Evolutionary conservation across 2,113 vertebrate species (phyloP), one percentile per base, ranked within the genome.

Genomic region (Galbula dea): DNA sequence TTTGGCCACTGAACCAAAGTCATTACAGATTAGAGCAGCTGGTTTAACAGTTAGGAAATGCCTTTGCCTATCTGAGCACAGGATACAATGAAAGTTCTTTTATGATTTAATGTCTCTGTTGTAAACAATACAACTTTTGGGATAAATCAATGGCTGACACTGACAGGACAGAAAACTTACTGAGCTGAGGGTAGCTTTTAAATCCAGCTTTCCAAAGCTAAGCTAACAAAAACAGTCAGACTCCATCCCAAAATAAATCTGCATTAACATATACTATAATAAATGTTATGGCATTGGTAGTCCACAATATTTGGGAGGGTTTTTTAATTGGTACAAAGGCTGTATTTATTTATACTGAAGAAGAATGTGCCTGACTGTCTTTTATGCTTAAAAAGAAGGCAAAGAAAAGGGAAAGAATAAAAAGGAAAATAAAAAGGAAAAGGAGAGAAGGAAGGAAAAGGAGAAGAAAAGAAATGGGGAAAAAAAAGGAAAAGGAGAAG

Each of bases 1-100:
- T 93, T 96, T 94, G 96, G 96, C 90, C 96, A 96, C 96, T 11
- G 73, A 96, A 96, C 39, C 23, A 41, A 94, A 97, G 94, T 86
- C 96, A 96, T 96, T 95, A 96, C 93, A 95, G 96, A 96, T 95
- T 58, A 95, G 94, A 93, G 87, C 93, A 95, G 97, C 96, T 97
- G 97, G 89, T 96, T 95, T 83, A 92, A 93, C 95, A 96, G 97
- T 90, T 96, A 95, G 90, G 95, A 96, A 95, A 89, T 92, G 96
- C 67, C 96, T 77, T 92, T 97, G 96, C 95, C 95, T 88, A 65
- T 84, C 85, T 93, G 95, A 96, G 96, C 96, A 90, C 95, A 95
- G 96, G 57, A 78, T 37, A 91, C 94, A 88, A 86, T 88, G 96
- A 86, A 86, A 95, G 95, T 68, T 82, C 83, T 21, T 96, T 91